Base-by-base conservation (phyloP, 2,797 vertebrate species). In the Muscicapa striata region DNA sequence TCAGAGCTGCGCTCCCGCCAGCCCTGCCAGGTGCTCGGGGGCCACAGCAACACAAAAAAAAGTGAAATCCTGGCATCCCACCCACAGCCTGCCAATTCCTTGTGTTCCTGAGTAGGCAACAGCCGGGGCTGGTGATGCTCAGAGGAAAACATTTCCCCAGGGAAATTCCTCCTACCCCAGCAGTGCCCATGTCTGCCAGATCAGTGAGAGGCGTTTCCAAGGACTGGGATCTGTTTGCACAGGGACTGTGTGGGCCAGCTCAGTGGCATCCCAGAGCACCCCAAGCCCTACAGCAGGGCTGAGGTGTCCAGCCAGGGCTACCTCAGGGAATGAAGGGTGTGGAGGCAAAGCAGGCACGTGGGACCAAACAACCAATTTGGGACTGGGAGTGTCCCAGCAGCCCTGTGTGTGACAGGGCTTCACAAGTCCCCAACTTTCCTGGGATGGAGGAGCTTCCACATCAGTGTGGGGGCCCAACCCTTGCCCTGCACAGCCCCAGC, bases 401-500 rank as follows among this genome's bases (percentile, higher is more conserved):
- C 45, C 13, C 66, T 23, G 2, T 10, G 32, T 30, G 66, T 38
- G 38, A 41, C 34, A 11, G 48, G 14, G 20, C 34, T 67, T 26
- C 3, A 4, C 13, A 13, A 34, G 32, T 13, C 16, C 34, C 18
- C 8, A 1, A 0, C 14, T 51, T 9, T n/a, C 13, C 26, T 30
- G 40, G 69, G 32, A 11, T 43, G 0, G 9, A 70, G 58, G 45
- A 90, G 11, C 58, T 4, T 48, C 52, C n/a, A 14, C 3, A 1
- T n/a, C 0, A 2, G 0, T 20, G 11, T 3, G 3, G 26, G 54
- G 32, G 3, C 13, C 14, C 3, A 2, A 1, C 1, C 1, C 6
- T 26, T 43, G 40, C 30, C 22, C 57, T 11, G 5, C 6, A 5
- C 45, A 70, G 59, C 57, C 22, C 27, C 0, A 3, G n/a, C 40